Base-by-base conservation (phyloP, 2,888 invertebrate genomes). In the Biston stratarius region DNA sequence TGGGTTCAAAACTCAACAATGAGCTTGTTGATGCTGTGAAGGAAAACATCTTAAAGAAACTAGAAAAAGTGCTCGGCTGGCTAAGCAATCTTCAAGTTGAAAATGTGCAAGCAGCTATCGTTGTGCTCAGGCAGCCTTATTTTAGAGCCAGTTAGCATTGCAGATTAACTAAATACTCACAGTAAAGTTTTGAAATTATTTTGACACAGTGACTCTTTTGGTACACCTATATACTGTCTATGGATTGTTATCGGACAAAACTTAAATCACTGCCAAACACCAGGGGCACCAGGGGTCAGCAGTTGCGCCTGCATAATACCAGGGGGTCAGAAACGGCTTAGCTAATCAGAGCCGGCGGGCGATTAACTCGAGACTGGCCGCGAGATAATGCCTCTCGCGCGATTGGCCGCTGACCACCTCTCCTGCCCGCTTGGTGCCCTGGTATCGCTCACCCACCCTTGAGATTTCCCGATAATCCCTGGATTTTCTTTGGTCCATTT, bases 331-430 rank as follows among this genome's bases (percentile, higher is more conserved):
- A 87, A 83, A 84, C 79, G 82, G 81, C 91, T 91, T 91, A 89
- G 90, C 88, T 92, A 92, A 92, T 92, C 93, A 91, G 89, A 83
- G 83, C 86, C 86, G 83, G 78, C 87, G 89, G 90, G 84, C 89
- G 89, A 91, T 92, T 91, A 91, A 90, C 84, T 85, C 84, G 81
- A 80, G 78, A 80, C 83, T 83, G 86, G 82, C 52, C 62, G 62
- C 86, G 63, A 90, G 93, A 91, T 92, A 92, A 92, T 90, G 86
- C 89, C 88, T 87, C 86, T 84, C 91, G 92, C 88, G 86, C 92
- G 92, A 92, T 91, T 92, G 91, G 89, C 78, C 88, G 83, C 89
- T 91, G 92, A 91, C 92, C 92, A 83, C 89, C 82, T 83, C 85
- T 86, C 80, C 86, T 87, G 85, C 73, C 77, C 77, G 82, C 85